Evolutionary conservation across 1,140 invertebrate species (phyloP).

Genomic region (Polyergus mexicanus): DNA sequence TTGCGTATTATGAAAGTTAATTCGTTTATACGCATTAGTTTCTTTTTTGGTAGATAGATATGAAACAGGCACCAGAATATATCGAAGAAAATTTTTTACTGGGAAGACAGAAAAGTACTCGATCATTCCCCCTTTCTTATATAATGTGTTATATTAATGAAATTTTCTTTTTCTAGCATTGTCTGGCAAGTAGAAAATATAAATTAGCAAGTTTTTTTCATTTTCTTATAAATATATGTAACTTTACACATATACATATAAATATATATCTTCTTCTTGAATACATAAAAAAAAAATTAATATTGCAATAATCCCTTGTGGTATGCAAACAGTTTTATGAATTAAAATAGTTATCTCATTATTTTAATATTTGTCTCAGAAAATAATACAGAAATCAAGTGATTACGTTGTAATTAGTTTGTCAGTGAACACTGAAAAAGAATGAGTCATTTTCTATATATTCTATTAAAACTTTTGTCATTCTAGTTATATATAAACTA

Average conservation of each 20-base stretch:
- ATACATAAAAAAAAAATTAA: constrained; percentile 30
- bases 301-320: constrained; percentile 26
- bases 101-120: constrained; percentile 59
- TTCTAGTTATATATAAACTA: neutral
- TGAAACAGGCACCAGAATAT: constrained; percentile 57
- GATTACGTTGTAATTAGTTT: neutral
- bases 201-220: neutral
- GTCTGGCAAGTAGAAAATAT: neutral
- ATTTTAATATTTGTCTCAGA: neutral
- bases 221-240: neutral
- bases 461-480: neutral
- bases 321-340: constrained; percentile 9
- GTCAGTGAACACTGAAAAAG: constrained; percentile 13
- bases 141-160: neutral
- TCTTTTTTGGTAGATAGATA: constrained; percentile 30
- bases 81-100: constrained; percentile 39
- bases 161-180: neutral
- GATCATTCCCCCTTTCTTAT: constrained; percentile 11
- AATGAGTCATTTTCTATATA: neutral
- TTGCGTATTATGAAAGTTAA: constrained; percentile 42
- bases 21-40: constrained; percentile 31
- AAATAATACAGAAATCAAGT: constrained; percentile 5
- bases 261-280: neutral
- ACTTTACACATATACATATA: neutral
- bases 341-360: neutral